Percentiles rank a stretch among this genome's conserved stretches.
Conservation (phyloP, 2,888 invertebrate genomes). For the Linyphia triangularis region DNA sequence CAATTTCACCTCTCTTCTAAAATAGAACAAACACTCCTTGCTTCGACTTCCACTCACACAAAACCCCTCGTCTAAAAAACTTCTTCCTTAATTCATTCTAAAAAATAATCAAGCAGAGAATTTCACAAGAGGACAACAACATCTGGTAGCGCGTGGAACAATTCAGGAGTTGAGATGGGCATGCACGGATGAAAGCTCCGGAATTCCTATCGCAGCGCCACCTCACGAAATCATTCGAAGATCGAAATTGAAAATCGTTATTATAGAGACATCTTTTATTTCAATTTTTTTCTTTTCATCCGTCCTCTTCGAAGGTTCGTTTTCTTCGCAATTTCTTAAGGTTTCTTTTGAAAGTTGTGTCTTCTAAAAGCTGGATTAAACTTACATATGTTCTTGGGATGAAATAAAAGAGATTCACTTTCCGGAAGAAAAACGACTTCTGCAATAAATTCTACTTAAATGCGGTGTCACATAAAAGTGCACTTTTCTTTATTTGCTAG, state of each 20-base stretch:
- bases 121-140: slow-evolving; percentile 36
- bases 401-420: background rate
- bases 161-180: slow-evolving; percentile 43
- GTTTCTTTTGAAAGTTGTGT: background rate
- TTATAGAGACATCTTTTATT: slow-evolving; percentile 34
- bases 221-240: slow-evolving; percentile 46
- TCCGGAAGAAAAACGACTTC: slow-evolving; percentile 4
- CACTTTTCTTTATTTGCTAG: too few species aligned
- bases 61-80: slow-evolving; percentile 21
- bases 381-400: background rate
- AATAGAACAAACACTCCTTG: background rate
- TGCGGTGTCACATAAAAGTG: background rate
- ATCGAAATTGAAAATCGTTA: slow-evolving; percentile 71
- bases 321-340: slow-evolving; percentile 23
- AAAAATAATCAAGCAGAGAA: slow-evolving; percentile 50
- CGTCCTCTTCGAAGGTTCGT: slow-evolving; percentile 1
- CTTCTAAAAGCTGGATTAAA: slow-evolving; percentile 36
- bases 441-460: slow-evolving; percentile 11
- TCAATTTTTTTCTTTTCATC: slow-evolving; percentile 4
- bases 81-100: slow-evolving; percentile 31
- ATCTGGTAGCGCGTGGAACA: slow-evolving; percentile 58
- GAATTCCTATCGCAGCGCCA: slow-evolving; percentile 63
- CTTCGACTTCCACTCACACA: background rate
- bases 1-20: background rate
- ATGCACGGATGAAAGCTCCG: slow-evolving; percentile 40